Percentiles rank a stretch among this genome's conserved stretches.
phyloP scores from a whole-genome alignment of 2,797 vertebrate species.

The Spizella passerina region DNA sequence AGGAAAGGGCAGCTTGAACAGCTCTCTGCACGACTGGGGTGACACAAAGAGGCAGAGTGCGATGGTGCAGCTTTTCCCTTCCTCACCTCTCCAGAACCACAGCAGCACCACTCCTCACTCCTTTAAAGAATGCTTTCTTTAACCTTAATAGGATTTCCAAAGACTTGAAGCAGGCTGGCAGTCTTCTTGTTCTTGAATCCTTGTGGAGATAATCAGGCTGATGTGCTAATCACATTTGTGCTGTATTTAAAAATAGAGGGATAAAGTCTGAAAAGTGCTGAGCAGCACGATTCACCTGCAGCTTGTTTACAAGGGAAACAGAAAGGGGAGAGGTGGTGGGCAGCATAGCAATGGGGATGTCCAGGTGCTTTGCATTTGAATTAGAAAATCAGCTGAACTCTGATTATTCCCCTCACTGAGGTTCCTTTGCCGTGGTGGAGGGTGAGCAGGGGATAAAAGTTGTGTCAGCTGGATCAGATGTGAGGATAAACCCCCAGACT shows the following conservation, averaged over 20 bases:
- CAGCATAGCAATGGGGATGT: neutral
- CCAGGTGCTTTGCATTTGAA: neutral
- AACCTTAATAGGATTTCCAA: slow-evolving; percentile 17
- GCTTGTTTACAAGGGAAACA: slow-evolving; percentile 15
- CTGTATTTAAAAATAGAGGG: slow-evolving; percentile 25
- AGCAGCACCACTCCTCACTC: accelerated
- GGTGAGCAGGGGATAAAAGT: neutral
- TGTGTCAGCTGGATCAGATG: neutral
- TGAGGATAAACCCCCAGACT: slow-evolving; percentile 3
- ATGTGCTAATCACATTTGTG: slow-evolving; percentile 44
- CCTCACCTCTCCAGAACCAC: neutral
- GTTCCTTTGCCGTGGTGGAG: neutral
- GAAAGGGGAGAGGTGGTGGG: neutral
- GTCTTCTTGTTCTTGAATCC: neutral
- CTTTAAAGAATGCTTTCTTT: neutral
- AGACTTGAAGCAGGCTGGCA: neutral
- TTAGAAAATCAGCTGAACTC: neutral
- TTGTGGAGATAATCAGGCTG: slow-evolving; percentile 47
- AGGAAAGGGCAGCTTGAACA: neutral
- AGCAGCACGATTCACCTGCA: slow-evolving; percentile 19
- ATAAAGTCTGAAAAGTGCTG: slow-evolving; percentile 22
- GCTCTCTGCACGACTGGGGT: neutral
- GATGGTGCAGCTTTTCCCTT: neutral
- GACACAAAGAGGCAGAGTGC: neutral
- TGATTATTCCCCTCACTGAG: neutral